Evolutionary conservation across 2,797 vertebrate species (phyloP), one percentile per base, ranked within the genome.

Genomic region (Dallia pectoralis): DNA sequence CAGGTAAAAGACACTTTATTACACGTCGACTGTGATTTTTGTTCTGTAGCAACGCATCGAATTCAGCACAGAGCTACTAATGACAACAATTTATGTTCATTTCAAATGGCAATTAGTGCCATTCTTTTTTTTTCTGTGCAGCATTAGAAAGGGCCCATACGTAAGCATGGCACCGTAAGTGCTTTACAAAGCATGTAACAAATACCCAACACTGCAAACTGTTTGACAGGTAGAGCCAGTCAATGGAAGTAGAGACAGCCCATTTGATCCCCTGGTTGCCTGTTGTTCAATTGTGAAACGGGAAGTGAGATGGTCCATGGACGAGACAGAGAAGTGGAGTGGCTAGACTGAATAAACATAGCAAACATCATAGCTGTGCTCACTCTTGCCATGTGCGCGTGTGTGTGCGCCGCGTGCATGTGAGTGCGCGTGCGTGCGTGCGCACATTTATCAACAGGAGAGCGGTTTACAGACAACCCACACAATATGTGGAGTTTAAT

Each of bases 1-100:
- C 62, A 64, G 62, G 29, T 30, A 63, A 63, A 32, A 63, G 61
- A 29, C 29, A 30, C 61, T 62, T 62, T 62, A 62, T 62, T 62
- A 62, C n/a, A 53, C 19, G 62, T 19, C 62, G 32, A 32, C 22
- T 30, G 11, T 12, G 22, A 25, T 25, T 59, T 25, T 59, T 3
- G n/a, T n/a, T n/a, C n/a, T 25, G 22, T 11, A 59, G 25, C 22
- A 27, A 59, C 25, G 53, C 53, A 25, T 59, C 14, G 53, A 25
- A 59, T 59, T 59, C 22, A 59, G 22, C 25, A 59, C 19, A 59
- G 53, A 59, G 9, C 12, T 59, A 14, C 53, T 25, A 25, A 59
- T 25, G 25, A 59, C 22, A 56, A 22, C 9, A 12, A 25, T 56
- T 25, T 56, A 19, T 56, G 53, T 56, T 56, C 8, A 14, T 56